Evolutionary conservation across 2,888 invertebrate genomes (phyloP), one percentile per base, ranked within the genome.

Genomic region (Gastracanthus pulcherrimus): DNA sequence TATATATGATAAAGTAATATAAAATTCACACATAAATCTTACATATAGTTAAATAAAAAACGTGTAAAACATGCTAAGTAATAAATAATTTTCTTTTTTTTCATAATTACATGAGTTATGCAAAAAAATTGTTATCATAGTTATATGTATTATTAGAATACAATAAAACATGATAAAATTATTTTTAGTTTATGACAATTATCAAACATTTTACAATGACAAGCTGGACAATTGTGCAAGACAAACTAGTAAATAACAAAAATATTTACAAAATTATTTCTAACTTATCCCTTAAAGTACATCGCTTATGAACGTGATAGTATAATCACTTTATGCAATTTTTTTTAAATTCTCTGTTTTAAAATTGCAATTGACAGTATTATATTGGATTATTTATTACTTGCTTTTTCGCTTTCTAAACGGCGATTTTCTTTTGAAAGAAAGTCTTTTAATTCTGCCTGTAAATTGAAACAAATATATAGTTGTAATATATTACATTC

Each of bases 321-420:
- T 9, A 72, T 38, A 58, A 34, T 51, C 51, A 5, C 16, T 38
- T 2, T 19, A 31, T 34, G 51, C 45, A 26, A 41, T 38, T 29
- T 38, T 66, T 72, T 72, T 38, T 55, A 71, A 79, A 66, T 51
- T 79, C 67, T 72, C 16, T 38, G 19, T 16, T 36, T 13, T n/a
- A 29, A 51, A 48, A 69, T 67, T 48, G 9, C 26, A 36, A 48
- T 45, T 66, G 19, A 38, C n/a, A 31, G 23, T 19, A 19, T n/a
- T 45, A 23, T 64, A 72, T 74, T n/a, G n/a, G n/a, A n/a, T n/a
- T 82, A 82, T 41, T 45, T n/a, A 13, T 58, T 80, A 80, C 80
- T 80, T 82, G 82, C 80, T 80, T 82, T 80, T 77, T 80, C 74
- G 70, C 31, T 69, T 55, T 74, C 36, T 71, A 45, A 13, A 34